Evolutionary conservation across 1,140 invertebrate genomes (phyloP), one percentile per base, ranked within the genome.

Genomic region (Platyscapa corneri): DNA sequence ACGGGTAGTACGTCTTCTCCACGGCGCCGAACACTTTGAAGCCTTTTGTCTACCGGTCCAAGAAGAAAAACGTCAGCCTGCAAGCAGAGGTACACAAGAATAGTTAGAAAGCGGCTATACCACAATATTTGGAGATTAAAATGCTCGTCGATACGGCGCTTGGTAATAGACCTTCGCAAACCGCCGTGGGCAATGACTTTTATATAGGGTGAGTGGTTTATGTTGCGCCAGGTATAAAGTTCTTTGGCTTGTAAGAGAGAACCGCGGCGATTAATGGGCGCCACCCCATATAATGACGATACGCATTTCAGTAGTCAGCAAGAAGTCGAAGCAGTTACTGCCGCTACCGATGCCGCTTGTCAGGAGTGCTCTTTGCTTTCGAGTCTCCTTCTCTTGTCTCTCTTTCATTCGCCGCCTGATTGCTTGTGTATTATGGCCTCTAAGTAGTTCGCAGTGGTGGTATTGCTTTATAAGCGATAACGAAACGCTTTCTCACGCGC

Each of bases 21-120:
- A 93, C 92, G 90, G 93, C 90, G 90, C 92, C 92, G 93, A 93
- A 93, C 93, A 93, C 92, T 93, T 93, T 93, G 93, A 93, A 87
- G 93, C 93, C 93, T 93, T 93, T 93, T 93, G 86, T 91, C 90
- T 90, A 92, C 91, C 89, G 87, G 86, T 92, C 87, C 87, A 83
- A 79, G 87, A 90, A 87, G 88, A 89, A 91, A 93, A 93, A 89
- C 87, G 77, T 93, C 92, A 93, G 92, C 92, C 93, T 93, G 89
- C 20, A 91, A 93, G 85, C 86, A 88, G 89, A 88, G 88, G 27
- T 84, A 79, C 42, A n/a, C 82, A 77, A 91, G 89, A 27, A 77
- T 49, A 27, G n/a, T 77, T 53, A 77, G 46, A 77, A 53, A 32
- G 74, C 10, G 30, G 23, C 39, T 75, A 3, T 34, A 27, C 0